Conservation (phyloP, 1,140 invertebrate species). For the Pseudomyrmex cubaensis region DNA sequence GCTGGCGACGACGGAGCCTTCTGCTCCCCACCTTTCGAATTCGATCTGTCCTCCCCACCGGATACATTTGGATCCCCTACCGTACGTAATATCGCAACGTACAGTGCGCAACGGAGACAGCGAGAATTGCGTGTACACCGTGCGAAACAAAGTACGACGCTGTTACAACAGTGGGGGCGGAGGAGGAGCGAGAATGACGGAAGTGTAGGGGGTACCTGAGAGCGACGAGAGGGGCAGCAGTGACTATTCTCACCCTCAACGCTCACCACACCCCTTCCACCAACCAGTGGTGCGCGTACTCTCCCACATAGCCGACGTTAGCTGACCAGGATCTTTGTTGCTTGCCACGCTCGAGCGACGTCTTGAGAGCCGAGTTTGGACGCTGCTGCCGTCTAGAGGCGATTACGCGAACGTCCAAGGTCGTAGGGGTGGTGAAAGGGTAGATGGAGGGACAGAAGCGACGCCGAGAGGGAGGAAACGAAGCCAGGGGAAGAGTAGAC, state of each 20-base stretch:
- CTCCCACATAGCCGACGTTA: constrained; percentile 71
- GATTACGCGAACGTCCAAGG: constrained; percentile 63
- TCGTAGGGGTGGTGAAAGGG: constrained; percentile 34
- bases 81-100: constrained; percentile 2
- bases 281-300: constrained; percentile 69
- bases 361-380: constrained; percentile 70
- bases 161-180: constrained; percentile 58
- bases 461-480: constrained; percentile 28
- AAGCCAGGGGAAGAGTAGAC: constrained; percentile 51
- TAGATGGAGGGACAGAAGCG: constrained; percentile 32
- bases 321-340: constrained; percentile 71
- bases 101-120: constrained; percentile 52
- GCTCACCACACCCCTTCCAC: constrained; percentile 71
- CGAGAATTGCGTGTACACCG: constrained; percentile 24
- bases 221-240: constrained; percentile 63
- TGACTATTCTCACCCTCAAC: constrained; percentile 64
- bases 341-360: constrained; percentile 67
- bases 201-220: constrained; percentile 12
- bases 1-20: constrained; percentile 70
- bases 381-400: constrained; percentile 73
- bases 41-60: constrained; percentile 37
- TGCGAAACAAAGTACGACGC: constrained; percentile 61
- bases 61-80: constrained; percentile 50
- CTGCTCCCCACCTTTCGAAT: constrained; percentile 71
- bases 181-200: constrained; percentile 68